These are phyloP conservation scores for Perizoma affinitatum DNA, from an alignment of 2,888 invertebrate genomes.

Conservation along the genomic window DNA sequence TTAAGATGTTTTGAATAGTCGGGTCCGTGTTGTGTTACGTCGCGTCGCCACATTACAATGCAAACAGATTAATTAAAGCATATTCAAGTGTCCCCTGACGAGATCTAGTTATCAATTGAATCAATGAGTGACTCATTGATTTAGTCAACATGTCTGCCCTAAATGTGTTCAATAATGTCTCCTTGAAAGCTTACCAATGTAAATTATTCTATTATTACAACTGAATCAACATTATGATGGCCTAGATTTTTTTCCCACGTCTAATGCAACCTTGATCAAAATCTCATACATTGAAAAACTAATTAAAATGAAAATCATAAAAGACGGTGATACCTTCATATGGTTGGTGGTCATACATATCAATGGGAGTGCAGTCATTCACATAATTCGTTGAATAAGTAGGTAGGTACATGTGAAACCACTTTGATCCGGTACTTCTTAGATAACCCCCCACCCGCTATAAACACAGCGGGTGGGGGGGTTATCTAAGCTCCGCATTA, in stretches of 20 bases:
- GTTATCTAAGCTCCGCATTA: conserved; percentile 24
- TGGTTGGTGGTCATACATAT: background rate
- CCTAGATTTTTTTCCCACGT: no score
- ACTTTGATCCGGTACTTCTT: conserved; percentile 22
- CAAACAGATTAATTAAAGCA: conserved; percentile 24
- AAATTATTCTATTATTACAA: background rate
- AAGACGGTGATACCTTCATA: no score
- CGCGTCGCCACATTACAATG: conserved; percentile 14
- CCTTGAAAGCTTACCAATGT: conserved; percentile 43
- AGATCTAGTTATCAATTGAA: conserved; percentile 46
- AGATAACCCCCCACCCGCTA: no score
- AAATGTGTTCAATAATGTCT: conserved; percentile 48
- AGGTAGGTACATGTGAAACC: background rate
- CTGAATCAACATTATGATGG: background rate
- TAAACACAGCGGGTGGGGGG: conserved; percentile 11
- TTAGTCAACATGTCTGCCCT: conserved; percentile 44
- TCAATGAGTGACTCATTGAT: conserved; percentile 53
- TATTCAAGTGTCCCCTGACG: conserved; percentile 7
- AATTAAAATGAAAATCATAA: background rate
- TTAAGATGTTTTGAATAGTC: conserved; percentile 22
- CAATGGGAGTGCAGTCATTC: background rate
- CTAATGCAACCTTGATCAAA: background rate
- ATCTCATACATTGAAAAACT: background rate
- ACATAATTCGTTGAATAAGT: conserved; percentile 2
- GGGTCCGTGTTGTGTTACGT: conserved; percentile 6